These are phyloP conservation scores for Drosophila erecta DNA, from an alignment of 1,140 invertebrate species.

Conservation along the genomic window DNA sequence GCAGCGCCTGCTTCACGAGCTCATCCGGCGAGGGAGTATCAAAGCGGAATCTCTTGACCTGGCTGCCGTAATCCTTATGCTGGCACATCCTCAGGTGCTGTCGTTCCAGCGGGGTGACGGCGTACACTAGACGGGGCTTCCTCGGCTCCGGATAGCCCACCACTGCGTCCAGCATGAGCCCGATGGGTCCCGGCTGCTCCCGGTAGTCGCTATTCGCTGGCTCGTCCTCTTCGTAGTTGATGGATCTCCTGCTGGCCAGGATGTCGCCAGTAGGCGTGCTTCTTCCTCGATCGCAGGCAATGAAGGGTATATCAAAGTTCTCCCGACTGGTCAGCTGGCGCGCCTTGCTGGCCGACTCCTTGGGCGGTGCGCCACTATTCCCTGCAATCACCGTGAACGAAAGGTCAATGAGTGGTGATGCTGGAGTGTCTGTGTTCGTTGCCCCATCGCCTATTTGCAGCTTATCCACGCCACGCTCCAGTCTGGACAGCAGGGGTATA, in stretches of 20 bases:
- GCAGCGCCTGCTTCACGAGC: conserved; percentile 60
- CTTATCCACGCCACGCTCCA: conserved; percentile 24
- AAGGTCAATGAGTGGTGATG: conserved; percentile 55
- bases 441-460: conserved; percentile 34
- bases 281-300: conserved; percentile 52
- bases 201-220: not conserved
- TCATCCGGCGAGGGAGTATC: conserved; percentile 77
- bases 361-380: conserved; percentile 36
- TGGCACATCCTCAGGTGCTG: conserved; percentile 49
- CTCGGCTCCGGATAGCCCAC: conserved; percentile 47
- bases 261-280: conserved; percentile 1
- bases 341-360: conserved; percentile 55
- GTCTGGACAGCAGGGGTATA: conserved; percentile 32
- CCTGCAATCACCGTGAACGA: conserved; percentile 48
- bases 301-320: conserved; percentile 73
- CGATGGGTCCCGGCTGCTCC: conserved; percentile 40
- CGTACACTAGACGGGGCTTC: conserved; percentile 41
- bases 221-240: not conserved
- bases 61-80: conserved; percentile 42
- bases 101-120: conserved; percentile 27
- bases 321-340: conserved; percentile 18
- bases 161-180: conserved; percentile 41
- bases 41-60: conserved; percentile 70
- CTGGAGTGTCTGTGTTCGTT: not conserved
- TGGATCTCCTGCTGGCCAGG: not conserved